Evolutionary conservation across 2,797 vertebrate genomes (phyloP).

Genomic region (Gallinago solitaria): DNA sequence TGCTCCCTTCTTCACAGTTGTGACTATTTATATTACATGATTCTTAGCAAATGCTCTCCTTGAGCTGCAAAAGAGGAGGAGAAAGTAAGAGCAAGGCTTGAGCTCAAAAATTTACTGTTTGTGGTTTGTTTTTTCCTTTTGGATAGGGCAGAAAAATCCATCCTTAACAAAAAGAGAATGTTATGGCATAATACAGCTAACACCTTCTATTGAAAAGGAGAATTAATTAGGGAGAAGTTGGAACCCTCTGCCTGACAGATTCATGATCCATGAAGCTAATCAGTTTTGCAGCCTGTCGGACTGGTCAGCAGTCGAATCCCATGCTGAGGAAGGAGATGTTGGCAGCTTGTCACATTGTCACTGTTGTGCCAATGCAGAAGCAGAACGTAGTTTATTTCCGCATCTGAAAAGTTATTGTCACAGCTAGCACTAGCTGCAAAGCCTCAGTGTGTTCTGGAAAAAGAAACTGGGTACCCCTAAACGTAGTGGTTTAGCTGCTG

Average conservation of each 20-base stretch:
- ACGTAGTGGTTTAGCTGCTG: background rate
- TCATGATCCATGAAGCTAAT: conserved; percentile 37
- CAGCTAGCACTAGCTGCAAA: background rate
- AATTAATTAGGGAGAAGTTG: conserved; percentile 53
- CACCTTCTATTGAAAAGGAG: background rate
- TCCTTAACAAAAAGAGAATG: background rate
- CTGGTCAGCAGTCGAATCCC: conserved; percentile 3
- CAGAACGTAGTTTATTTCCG: background rate
- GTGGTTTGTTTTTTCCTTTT: background rate
- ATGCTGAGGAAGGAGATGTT: background rate
- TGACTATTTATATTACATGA: background rate
- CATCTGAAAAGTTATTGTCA: background rate
- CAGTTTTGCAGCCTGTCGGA: conserved; percentile 2
- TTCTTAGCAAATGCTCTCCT: background rate
- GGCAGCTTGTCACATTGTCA: background rate
- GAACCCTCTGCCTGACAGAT: conserved; percentile 27
- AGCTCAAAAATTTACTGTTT: background rate
- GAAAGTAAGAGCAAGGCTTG: background rate
- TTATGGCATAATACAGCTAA: background rate
- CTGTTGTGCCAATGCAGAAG: background rate
- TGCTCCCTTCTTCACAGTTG: background rate
- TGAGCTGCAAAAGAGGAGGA: background rate
- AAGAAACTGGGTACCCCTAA: background rate
- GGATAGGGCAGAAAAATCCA: background rate
- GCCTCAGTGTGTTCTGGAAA: background rate